Evolutionary conservation across 1,140 invertebrate genomes (phyloP).

Genomic region (Drosophila willistoni): DNA sequence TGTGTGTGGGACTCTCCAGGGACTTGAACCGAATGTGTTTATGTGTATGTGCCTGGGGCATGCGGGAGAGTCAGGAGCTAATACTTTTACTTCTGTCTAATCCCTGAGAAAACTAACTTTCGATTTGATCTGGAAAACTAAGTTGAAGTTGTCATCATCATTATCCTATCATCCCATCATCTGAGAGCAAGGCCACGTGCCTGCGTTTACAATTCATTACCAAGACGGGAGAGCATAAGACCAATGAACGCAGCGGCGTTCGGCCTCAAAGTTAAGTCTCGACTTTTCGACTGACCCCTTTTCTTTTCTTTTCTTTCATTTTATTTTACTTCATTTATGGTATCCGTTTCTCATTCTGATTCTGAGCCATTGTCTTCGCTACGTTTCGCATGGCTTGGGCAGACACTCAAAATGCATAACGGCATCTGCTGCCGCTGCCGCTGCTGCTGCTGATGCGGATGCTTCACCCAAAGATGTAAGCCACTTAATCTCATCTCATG

Average conservation of each 20-base stretch:
- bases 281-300: constrained; percentile 60
- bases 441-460: constrained; percentile 17
- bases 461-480: constrained; percentile 56
- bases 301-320: background rate
- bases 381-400: constrained; percentile 17
- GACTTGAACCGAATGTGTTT: background rate
- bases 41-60: background rate
- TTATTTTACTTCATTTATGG: constrained; percentile 35
- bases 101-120: constrained; percentile 35
- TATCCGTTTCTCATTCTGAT: constrained; percentile 37
- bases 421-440: constrained; percentile 48
- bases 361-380: constrained; percentile 38
- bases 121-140: constrained; percentile 33
- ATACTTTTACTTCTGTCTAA: constrained; percentile 8
- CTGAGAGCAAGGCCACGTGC: constrained; percentile 49
- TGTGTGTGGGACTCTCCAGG: constrained; percentile 51
- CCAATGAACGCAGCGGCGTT: constrained; percentile 14
- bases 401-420: constrained; percentile 60
- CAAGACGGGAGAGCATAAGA: constrained; percentile 15
- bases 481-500: constrained; percentile 67
- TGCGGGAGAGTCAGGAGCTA: background rate
- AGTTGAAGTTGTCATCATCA: constrained; percentile 21
- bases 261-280: constrained; percentile 51
- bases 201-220: constrained; percentile 78
- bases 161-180: constrained; percentile 6